Evolutionary conservation across 2,113 vertebrate genomes (phyloP).

Genomic region (Micromys minutus): DNA sequence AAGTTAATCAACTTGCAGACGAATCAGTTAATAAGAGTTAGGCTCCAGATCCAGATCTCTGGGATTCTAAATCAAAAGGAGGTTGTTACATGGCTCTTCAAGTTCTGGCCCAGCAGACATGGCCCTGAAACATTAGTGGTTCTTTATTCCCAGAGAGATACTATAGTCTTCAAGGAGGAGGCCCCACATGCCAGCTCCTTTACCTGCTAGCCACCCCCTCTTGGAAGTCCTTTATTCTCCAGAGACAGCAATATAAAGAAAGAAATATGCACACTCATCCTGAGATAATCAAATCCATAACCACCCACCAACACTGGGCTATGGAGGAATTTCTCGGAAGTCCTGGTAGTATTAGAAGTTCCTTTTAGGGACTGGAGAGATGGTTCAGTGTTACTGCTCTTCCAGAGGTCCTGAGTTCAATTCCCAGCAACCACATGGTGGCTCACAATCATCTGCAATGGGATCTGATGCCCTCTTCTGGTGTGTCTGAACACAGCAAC

Average conservation of each 20-base stretch:
- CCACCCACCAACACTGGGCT: neutral
- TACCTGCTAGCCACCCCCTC: neutral
- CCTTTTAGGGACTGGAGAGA: no score
- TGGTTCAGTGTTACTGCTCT: no score
- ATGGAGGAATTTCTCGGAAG: neutral
- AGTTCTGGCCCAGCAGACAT: neutral
- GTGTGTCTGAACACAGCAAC: no score
- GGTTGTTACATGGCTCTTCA: neutral
- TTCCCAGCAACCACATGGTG: no score
- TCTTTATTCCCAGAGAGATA: neutral
- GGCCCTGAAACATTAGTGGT: neutral
- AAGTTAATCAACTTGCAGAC: neutral
- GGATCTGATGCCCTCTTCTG: no score
- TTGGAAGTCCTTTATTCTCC: neutral
- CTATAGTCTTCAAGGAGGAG: neutral
- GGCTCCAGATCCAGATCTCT: slow-evolving; percentile 33
- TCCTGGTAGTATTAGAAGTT: slow-evolving; percentile 35
- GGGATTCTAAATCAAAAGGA: slow-evolving; percentile 24
- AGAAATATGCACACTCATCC: neutral
- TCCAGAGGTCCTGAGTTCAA: no score
- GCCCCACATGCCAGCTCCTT: neutral
- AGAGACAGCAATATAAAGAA: neutral
- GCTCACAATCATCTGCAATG: no score
- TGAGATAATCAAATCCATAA: neutral
- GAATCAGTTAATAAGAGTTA: neutral